These are phyloP conservation scores for Macrobrachium rosenbergii DNA, from an alignment of 1,140 invertebrate species.

Conservation along the genomic window DNA sequence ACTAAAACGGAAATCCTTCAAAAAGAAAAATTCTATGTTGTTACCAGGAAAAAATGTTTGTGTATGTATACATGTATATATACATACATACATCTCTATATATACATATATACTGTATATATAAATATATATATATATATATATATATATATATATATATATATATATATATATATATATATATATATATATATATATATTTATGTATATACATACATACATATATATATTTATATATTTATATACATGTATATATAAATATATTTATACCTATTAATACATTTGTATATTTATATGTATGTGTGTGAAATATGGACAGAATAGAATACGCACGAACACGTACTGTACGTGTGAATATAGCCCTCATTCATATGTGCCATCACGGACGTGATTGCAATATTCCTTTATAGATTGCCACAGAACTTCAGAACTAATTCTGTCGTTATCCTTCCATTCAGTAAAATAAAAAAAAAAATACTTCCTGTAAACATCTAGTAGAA, in stretches of 20 bases:
- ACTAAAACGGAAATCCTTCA: too few species aligned
- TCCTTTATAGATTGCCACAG: too few species aligned
- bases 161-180: conserved; percentile 7
- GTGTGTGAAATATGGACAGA: too few species aligned
- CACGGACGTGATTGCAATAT: too few species aligned
- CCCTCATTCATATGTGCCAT: too few species aligned
- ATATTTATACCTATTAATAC: not conserved
- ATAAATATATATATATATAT: not conserved
- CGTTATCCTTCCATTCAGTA: too few species aligned
- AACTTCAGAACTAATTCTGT: too few species aligned
- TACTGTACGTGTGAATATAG: too few species aligned
- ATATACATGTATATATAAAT: not conserved
- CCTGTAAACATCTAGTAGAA: too few species aligned
- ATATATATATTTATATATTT: conserved; percentile 8
- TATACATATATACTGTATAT: conserved; percentile 1
- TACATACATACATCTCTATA: not conserved
- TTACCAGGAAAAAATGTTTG: not conserved
- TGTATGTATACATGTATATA: conserved; percentile 11
- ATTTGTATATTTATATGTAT: not conserved
- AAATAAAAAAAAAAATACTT: too few species aligned
- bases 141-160: conserved; percentile 1
- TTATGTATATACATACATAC: not conserved
- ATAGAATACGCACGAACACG: too few species aligned
- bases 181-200: not conserved
- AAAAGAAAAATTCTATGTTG: too few species aligned